Evolutionary conservation across 2,888 invertebrate species (phyloP).

Genomic region (Eupeodes luniger): DNA sequence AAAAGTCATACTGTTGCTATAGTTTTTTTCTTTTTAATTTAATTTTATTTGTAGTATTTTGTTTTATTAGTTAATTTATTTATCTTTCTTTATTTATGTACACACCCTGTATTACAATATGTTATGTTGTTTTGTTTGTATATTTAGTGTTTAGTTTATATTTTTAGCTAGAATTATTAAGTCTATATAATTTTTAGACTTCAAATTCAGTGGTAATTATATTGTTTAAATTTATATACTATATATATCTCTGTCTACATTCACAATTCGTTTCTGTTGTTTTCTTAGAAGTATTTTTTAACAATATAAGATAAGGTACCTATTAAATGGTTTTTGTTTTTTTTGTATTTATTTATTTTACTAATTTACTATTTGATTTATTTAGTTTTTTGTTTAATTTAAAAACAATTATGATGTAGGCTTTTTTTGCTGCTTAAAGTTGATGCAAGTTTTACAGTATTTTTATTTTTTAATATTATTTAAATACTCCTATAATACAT

Average conservation of each 20-base stretch:
- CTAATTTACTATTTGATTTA: constrained; percentile 7
- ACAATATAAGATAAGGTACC: constrained; percentile 21
- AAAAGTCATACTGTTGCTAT: constrained; percentile 44
- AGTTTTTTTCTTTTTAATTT: constrained; percentile 2
- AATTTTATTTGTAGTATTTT: background rate
- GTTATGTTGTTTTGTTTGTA: background rate
- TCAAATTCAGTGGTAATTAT: constrained; percentile 25
- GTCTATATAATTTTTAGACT: background rate
- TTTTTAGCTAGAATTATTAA: constrained; percentile 5
- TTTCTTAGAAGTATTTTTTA: constrained; percentile 33
- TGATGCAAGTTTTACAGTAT: constrained; percentile 16
- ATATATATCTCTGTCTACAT: constrained; percentile 50
- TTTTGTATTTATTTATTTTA: constrained; percentile 4
- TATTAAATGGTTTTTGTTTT: background rate
- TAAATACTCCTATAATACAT: background rate
- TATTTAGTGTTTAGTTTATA: background rate
- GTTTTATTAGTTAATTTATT: background rate
- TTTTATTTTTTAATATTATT: background rate
- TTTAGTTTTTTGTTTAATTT: background rate
- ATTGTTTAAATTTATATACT: constrained; percentile 10
- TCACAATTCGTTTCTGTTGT: constrained; percentile 70
- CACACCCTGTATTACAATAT: constrained; percentile 63
- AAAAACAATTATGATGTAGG: background rate
- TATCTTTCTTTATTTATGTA: constrained; percentile 44
- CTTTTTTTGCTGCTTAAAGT: constrained; percentile 8